Percentiles rank a stretch among this genome's conserved stretches.
phyloP scores from a whole-genome alignment of 2,797 vertebrate species.

The Oceanodroma leucorhoa region DNA sequence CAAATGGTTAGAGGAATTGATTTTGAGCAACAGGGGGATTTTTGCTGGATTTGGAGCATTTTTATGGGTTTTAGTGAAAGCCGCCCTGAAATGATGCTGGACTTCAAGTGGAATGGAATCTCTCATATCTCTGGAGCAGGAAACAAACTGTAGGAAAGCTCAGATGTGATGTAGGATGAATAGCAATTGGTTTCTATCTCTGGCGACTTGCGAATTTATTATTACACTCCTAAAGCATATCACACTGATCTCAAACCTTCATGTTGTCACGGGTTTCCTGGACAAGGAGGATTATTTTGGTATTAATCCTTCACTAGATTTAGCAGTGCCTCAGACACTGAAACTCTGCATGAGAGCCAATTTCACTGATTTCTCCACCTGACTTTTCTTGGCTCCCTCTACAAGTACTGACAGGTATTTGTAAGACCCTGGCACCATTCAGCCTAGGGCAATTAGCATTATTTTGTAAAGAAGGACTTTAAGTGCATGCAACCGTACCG shows the following conservation, averaged over 20 bases:
- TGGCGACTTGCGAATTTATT: neutral
- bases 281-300: constrained; percentile 46
- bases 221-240: neutral
- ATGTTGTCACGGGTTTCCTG: neutral
- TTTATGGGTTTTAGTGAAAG: neutral
- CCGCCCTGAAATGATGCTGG: neutral
- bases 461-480: constrained; percentile 27
- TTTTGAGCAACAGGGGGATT: neutral
- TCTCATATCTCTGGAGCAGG: neutral
- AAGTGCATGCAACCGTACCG: neutral
- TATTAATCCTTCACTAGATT: constrained; percentile 5
- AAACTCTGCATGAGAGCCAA: neutral
- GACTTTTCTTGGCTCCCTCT: constrained; percentile 13
- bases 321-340: neutral
- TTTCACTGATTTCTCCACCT: neutral
- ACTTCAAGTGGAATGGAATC: neutral
- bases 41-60: neutral
- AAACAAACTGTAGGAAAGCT: neutral
- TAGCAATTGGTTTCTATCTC: constrained; percentile 3
- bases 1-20: neutral
- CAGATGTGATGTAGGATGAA: neutral
- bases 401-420: neutral
- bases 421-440: neutral
- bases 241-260: constrained; percentile 1
- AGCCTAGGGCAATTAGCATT: constrained; percentile 42